These are phyloP conservation scores for Hippocampus guttulatus DNA, from an alignment of 2,113 vertebrate genomes.

Conservation along the genomic window DNA sequence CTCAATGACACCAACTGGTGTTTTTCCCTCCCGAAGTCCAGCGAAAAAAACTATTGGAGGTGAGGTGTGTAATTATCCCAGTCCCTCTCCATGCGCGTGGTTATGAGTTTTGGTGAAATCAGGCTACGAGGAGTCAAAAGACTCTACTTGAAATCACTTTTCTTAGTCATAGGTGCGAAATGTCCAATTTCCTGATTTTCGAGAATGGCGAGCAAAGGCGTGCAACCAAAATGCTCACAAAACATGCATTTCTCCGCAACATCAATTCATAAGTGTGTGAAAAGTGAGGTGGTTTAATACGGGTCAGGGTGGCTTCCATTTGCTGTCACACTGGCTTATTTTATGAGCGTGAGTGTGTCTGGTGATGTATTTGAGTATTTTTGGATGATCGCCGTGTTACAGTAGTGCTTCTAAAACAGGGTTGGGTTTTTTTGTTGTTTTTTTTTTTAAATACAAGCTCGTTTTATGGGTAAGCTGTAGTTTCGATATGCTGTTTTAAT, in stretches of 20 bases:
- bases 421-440: constrained; percentile 32
- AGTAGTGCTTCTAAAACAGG: constrained; percentile 50
- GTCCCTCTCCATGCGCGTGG: neutral
- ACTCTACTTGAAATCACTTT: neutral
- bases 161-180: neutral
- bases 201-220: neutral
- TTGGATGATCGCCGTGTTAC: constrained; percentile 49
- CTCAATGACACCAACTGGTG: neutral
- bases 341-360: constrained; percentile 30
- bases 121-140: neutral
- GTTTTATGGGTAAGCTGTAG: constrained; percentile 47
- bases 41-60: neutral
- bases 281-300: constrained; percentile 8
- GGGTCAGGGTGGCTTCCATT: constrained; percentile 25
- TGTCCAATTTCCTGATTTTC: neutral
- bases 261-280: neutral
- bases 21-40: too few species aligned
- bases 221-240: neutral
- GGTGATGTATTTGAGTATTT: constrained; percentile 56
- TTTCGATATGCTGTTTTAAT: constrained; percentile 45
- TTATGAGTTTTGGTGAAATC: neutral
- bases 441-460: constrained; percentile 45
- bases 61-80: neutral
- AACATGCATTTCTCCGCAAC: neutral
- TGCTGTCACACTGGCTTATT: constrained; percentile 28